phyloP scores from a whole-genome alignment of 2,797 vertebrate genomes.

The Eutrigla gurnardus region DNA sequence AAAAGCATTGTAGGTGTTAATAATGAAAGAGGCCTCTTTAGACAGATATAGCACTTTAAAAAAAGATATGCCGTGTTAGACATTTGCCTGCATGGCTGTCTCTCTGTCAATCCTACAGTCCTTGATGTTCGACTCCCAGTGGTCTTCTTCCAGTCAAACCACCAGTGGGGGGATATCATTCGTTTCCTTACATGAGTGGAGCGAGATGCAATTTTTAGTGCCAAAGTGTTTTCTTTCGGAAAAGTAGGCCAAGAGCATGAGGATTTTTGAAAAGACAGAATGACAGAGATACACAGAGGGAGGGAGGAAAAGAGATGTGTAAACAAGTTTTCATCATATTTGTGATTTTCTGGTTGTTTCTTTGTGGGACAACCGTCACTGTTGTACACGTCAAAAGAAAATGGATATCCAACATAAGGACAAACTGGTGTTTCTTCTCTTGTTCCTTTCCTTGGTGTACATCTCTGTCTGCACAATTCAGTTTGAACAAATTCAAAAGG shows the following conservation, averaged over 20 bases:
- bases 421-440: constrained; percentile 19
- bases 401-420: constrained; percentile 46
- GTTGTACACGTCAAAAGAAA: constrained; percentile 22
- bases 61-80: constrained; percentile 54
- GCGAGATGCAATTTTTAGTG: constrained; percentile 69
- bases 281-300: constrained; percentile 59
- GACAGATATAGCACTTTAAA: constrained; percentile 39
- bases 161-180: constrained; percentile 59
- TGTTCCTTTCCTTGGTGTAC: constrained; percentile 3
- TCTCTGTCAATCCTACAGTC: constrained; percentile 43
- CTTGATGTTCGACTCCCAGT: constrained; percentile 66
- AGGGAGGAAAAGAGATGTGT: constrained; percentile 41
- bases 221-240: constrained; percentile 47
- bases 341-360: constrained; percentile 64
- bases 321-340: constrained; percentile 69
- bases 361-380: constrained; percentile 55
- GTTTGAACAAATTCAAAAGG: not conserved
- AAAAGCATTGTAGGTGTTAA: constrained; percentile 47
- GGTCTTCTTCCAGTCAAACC: constrained; percentile 63
- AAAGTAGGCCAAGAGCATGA: constrained; percentile 77
- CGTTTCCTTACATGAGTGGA: constrained; percentile 62
- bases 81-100: constrained; percentile 27
- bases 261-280: constrained; percentile 59
- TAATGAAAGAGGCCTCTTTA: constrained; percentile 64
- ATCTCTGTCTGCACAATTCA: not conserved